Evolutionary conservation across 1,140 invertebrate genomes (phyloP).

Genomic region (Tetramorium parvispinum): DNA sequence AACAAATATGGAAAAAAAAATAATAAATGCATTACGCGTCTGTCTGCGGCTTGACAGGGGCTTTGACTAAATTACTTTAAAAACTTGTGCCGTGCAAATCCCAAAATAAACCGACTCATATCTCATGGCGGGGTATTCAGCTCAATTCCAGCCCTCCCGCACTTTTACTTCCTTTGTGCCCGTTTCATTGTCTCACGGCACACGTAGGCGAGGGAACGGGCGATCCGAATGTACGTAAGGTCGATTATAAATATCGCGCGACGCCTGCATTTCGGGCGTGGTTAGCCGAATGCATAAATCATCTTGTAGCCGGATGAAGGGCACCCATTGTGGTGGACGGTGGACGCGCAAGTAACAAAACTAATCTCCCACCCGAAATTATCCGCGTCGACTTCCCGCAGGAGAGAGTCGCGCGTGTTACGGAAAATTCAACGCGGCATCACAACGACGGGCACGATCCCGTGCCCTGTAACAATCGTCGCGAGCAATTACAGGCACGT

Average conservation of each 20-base stretch:
- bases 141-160: constrained; percentile 67
- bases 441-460: constrained; percentile 47
- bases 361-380: constrained; percentile 68
- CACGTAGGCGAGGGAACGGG: not conserved
- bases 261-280: constrained; percentile 72
- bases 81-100: constrained; percentile 8
- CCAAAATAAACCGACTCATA: constrained; percentile 54
- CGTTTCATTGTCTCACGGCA: constrained; percentile 69
- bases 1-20: constrained; percentile 11
- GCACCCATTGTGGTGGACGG: constrained; percentile 37
- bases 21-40: not conserved
- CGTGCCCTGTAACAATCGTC: constrained; percentile 70
- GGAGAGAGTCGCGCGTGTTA: constrained; percentile 70
- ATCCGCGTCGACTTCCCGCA: constrained; percentile 49
- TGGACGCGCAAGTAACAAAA: constrained; percentile 70
- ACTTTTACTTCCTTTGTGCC: constrained; percentile 71
- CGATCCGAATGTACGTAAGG: constrained; percentile 59
- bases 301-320: constrained; percentile 51
- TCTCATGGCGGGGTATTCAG: constrained; percentile 66
- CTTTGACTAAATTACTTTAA: not conserved
- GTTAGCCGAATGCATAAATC: constrained; percentile 76
- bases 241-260: constrained; percentile 78
- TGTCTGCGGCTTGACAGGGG: not conserved
- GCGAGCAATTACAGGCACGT: constrained; percentile 70
- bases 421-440: constrained; percentile 57